Evolutionary conservation across 2,113 vertebrate species (phyloP).

Genomic region (Leiothrix lutea): DNA sequence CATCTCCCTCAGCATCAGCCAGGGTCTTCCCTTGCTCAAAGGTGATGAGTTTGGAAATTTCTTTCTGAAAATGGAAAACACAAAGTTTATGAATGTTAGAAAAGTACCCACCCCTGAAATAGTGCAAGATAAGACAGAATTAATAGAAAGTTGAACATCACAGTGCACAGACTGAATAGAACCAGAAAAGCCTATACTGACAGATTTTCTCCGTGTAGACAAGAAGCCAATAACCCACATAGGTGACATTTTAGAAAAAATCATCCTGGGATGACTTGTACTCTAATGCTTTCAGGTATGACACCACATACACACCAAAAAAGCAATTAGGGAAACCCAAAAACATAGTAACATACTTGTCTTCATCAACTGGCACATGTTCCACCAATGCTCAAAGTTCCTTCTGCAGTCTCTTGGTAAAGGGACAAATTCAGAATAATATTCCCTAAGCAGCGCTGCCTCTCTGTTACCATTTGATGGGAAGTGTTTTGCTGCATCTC

Average conservation of each 20-base stretch:
- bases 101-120: background rate
- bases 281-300: background rate
- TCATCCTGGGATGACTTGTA: background rate
- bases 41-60: constrained; percentile 91
- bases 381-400: background rate
- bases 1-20: constrained; percentile 95
- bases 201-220: background rate
- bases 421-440: background rate
- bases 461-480: background rate
- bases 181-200: background rate
- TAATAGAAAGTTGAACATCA: background rate
- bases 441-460: background rate
- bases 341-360: background rate
- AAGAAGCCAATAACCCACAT: background rate
- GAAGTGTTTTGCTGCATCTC: background rate
- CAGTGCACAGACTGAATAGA: background rate
- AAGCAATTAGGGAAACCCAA: background rate
- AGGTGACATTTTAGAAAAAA: background rate
- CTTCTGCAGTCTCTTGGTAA: background rate
- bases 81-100: background rate
- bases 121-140: background rate
- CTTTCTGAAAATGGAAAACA: constrained; percentile 84
- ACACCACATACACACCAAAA: background rate
- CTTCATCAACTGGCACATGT: background rate
- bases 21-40: constrained; percentile 95